phyloP scores from a whole-genome alignment of 2,113 vertebrate species.

The Cinclus cinclus region DNA sequence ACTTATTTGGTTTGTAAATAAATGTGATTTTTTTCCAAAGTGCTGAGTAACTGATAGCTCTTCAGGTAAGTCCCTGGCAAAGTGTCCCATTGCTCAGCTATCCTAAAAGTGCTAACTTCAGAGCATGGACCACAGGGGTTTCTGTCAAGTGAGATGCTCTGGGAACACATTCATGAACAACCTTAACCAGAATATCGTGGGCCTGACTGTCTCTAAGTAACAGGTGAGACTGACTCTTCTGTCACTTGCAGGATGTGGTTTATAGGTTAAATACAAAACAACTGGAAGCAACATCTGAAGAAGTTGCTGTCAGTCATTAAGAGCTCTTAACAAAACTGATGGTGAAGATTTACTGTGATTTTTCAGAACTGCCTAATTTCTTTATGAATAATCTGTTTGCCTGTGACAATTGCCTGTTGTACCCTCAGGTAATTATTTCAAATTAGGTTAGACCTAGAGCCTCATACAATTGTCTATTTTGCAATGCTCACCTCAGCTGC shows the following conservation, averaged over 20 bases:
- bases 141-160: background rate
- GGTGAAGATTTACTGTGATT: background rate
- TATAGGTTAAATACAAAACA: background rate
- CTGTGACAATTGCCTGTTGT: background rate
- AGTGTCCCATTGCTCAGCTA: background rate
- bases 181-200: background rate
- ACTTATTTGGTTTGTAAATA: background rate
- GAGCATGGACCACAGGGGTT: background rate
- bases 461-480: background rate
- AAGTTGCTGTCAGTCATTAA: background rate
- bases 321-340: background rate
- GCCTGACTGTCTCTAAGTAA: background rate
- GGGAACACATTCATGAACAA: background rate
- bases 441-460: background rate
- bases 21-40: background rate
- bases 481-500: background rate
- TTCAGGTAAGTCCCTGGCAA: background rate
- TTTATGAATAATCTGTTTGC: background rate
- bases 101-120: background rate
- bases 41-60: background rate
- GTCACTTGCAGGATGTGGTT: background rate
- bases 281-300: accelerated
- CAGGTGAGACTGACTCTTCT: background rate
- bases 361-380: background rate
- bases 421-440: background rate